These are phyloP conservation scores for Urocynchramus pylzowi DNA, from an alignment of 2,113 vertebrate species.

Conservation along the genomic window DNA sequence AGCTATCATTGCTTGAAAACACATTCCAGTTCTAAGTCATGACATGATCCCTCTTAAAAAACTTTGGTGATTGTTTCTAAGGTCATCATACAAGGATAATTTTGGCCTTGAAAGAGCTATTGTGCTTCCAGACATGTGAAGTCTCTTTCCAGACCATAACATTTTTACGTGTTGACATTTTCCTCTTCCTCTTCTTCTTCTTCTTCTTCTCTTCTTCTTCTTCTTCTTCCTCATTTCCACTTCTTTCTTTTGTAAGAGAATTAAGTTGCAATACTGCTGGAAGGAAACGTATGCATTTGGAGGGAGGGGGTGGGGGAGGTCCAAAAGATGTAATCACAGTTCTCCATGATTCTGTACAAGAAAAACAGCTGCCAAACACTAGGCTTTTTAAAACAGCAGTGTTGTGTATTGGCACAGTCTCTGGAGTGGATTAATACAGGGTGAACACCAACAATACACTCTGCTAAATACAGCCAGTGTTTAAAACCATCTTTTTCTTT, in stretches of 20 bases:
- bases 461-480: not conserved
- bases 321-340: not conserved
- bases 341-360: not conserved
- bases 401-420: not conserved
- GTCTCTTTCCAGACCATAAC: not conserved
- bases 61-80: not conserved
- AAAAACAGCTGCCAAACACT: conserved; percentile 20
- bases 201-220: not conserved
- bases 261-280: not conserved
- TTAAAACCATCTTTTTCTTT: not conserved
- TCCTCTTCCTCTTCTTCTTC: not conserved
- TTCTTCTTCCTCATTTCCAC: not conserved
- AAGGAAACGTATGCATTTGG: conserved; percentile 36
- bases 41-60: not conserved
- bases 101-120: not conserved
- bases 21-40: not conserved
- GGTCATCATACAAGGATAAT: not conserved
- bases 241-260: not conserved
- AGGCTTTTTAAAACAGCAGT: not conserved
- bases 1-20: not conserved
- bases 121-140: not conserved
- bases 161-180: not conserved
- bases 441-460: not conserved
- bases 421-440: not conserved
- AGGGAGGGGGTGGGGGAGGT: not conserved